Evolutionary conservation across 2,113 vertebrate species (phyloP).

Genomic region (Archocentrus centrarchus): DNA sequence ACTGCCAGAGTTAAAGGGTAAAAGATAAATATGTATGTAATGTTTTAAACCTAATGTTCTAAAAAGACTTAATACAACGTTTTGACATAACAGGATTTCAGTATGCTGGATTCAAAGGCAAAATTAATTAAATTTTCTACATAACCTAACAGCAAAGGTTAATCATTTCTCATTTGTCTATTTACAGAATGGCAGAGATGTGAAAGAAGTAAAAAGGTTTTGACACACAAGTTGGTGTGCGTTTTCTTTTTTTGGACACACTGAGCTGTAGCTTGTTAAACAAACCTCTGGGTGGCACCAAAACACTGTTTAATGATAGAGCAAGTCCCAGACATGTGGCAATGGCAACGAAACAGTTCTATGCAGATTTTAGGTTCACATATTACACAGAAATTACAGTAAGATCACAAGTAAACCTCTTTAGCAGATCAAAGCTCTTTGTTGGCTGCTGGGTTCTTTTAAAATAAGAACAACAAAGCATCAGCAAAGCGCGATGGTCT

Average conservation of each 20-base stretch:
- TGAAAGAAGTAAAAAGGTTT: not conserved
- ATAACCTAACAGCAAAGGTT: not conserved
- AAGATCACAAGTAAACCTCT: not conserved
- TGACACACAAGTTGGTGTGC: not conserved
- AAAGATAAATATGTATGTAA: not conserved
- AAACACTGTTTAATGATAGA: not conserved
- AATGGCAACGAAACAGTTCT: not conserved
- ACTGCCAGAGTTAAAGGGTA: not conserved
- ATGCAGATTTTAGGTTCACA: not conserved
- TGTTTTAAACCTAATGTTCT: not conserved
- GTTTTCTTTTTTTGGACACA: not conserved
- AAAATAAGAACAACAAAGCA: not conserved
- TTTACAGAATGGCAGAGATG: not conserved
- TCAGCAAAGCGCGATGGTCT: not conserved
- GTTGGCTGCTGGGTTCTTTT: not conserved
- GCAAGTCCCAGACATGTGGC: not conserved
- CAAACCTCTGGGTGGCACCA: constrained; percentile 51
- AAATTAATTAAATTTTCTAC: not conserved
- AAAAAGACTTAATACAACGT: not conserved
- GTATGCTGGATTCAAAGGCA: not conserved
- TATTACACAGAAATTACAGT: not conserved
- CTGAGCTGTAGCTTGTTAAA: not conserved
- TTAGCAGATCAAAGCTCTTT: not conserved
- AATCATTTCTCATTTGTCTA: too few relatives aligned
- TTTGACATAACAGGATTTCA: not conserved